Percentiles rank a stretch among this genome's conserved stretches.
Conservation (phyloP, 2,113 vertebrate species). For the mouse (Mus musculus) region GRCm39 chr7:104794501-104795000, state of each 20-base stretch:
- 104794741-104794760: neutral
- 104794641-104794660: neutral
- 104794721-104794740: neutral
- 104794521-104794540: neutral
- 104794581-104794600: neutral
- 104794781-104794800: neutral
- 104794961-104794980: neutral
- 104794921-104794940: neutral
- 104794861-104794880: neutral
- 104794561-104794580: neutral
- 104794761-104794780: neutral
- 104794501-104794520: neutral
- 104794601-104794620: neutral
- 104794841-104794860: neutral
- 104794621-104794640: neutral
- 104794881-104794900: neutral
- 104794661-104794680: neutral
- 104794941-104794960: neutral
- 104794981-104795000: neutral
- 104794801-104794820: neutral
- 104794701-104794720: neutral
- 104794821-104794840: neutral
- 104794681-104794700: neutral
- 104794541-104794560: neutral
- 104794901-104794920: neutral